Conservation (phyloP, 2,888 invertebrate genomes). For the Pristionchus arcanus region DNA sequence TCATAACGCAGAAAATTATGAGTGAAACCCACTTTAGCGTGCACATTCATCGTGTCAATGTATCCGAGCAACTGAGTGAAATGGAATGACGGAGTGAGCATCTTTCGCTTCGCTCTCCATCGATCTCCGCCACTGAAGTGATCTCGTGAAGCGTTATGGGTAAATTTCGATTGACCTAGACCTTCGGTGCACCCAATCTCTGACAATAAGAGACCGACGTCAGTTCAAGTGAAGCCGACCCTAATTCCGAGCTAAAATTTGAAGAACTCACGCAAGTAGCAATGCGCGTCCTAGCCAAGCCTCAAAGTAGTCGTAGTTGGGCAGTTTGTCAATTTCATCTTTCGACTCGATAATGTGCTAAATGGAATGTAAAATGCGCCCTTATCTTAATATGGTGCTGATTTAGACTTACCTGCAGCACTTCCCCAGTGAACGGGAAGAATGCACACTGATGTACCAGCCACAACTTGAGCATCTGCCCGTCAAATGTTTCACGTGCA, state of each 20-base stretch:
- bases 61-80: constrained; percentile 10
- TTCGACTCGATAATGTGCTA: constrained; percentile 75
- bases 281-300: constrained; percentile 82
- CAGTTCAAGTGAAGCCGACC: no score
- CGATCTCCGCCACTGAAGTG: neutral
- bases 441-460: neutral
- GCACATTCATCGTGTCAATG: constrained; percentile 29
- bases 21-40: neutral
- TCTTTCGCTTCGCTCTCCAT: constrained; percentile 32
- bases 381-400: neutral
- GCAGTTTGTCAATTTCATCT: constrained; percentile 77
- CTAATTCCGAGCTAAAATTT: no score
- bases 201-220: no score
- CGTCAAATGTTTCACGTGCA: neutral
- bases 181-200: no score
- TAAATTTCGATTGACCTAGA: no score
- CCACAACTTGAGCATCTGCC: neutral
- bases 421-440: neutral
- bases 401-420: constrained; percentile 15
- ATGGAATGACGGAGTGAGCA: constrained; percentile 51
- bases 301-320: constrained; percentile 80
- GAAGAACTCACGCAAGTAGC: constrained; percentile 69
- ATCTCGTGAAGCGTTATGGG: neutral
- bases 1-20: no score
- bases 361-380: neutral